Conservation (phyloP, 2,888 invertebrate species). For the Anorthoa munda region DNA sequence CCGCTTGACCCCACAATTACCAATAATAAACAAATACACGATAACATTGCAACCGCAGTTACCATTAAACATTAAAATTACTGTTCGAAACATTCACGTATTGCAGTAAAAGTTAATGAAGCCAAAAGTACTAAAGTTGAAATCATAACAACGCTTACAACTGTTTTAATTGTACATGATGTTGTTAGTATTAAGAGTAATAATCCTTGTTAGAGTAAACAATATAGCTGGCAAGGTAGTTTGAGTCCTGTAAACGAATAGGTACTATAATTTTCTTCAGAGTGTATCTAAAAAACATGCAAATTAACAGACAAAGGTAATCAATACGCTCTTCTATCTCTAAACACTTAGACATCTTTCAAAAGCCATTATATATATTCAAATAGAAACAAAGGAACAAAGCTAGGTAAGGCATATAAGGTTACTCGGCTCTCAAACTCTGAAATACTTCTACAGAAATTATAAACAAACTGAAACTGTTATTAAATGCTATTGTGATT, state of each 20-base stretch:
- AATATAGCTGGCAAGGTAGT: neutral
- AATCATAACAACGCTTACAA: constrained; percentile 1
- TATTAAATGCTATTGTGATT: constrained; percentile 13
- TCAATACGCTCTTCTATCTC: neutral
- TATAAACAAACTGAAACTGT: constrained; percentile 26
- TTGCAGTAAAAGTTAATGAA: constrained; percentile 48
- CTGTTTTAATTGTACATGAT: constrained; percentile 26
- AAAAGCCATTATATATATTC: neutral
- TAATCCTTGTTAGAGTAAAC: neutral
- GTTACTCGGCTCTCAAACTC: neutral
- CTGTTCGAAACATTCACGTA: constrained; percentile 18
- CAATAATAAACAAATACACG: constrained; percentile 23
- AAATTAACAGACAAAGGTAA: neutral
- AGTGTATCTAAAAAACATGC: neutral
- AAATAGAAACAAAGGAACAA: constrained; percentile 20
- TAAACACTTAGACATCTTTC: neutral
- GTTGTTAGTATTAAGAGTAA: constrained; percentile 10
- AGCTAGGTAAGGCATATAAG: neutral
- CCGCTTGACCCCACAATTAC: constrained; percentile 10
- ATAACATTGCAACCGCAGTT: constrained; percentile 7
- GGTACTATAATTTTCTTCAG: neutral
- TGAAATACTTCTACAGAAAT: constrained; percentile 2
- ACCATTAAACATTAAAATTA: constrained; percentile 33
- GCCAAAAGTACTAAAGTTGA: constrained; percentile 16
- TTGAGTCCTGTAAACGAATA: neutral